Conservation (phyloP, 1,140 invertebrate genomes). For the Anastatus disparis region DNA sequence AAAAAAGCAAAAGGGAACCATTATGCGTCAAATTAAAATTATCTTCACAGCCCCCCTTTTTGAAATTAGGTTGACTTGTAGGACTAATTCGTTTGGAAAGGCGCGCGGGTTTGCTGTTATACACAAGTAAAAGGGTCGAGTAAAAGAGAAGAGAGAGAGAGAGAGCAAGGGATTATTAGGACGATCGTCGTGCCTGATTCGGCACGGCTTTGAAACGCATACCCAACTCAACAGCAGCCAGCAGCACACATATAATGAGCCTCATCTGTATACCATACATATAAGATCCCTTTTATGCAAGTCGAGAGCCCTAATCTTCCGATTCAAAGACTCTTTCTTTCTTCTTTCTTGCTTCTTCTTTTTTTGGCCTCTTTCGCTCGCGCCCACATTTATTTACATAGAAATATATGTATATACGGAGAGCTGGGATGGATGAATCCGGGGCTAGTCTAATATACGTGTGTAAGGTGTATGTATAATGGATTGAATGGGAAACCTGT, state of each 20-base stretch:
- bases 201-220: conserved; percentile 57
- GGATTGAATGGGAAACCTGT: background rate
- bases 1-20: too few species aligned
- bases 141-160: too few species aligned
- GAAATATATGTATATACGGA: background rate
- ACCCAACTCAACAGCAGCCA: too few species aligned
- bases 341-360: too few species aligned
- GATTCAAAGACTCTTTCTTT: conserved; percentile 5
- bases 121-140: background rate
- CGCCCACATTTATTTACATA: conserved; percentile 4
- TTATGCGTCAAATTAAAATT: too few species aligned
- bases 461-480: background rate
- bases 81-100: too few species aligned
- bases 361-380: too few species aligned
- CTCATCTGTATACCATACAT: background rate
- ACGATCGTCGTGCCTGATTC: conserved; percentile 62
- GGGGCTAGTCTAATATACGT: background rate
- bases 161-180: conserved; percentile 60
- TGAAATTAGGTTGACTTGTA: too few species aligned
- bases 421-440: background rate
- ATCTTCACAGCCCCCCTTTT: too few species aligned
- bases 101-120: too few species aligned
- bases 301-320: conserved; percentile 3
- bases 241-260: too few species aligned
- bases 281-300: background rate